Base-by-base conservation (phyloP, 2,113 vertebrate species). In the Struthio camelus region DNA sequence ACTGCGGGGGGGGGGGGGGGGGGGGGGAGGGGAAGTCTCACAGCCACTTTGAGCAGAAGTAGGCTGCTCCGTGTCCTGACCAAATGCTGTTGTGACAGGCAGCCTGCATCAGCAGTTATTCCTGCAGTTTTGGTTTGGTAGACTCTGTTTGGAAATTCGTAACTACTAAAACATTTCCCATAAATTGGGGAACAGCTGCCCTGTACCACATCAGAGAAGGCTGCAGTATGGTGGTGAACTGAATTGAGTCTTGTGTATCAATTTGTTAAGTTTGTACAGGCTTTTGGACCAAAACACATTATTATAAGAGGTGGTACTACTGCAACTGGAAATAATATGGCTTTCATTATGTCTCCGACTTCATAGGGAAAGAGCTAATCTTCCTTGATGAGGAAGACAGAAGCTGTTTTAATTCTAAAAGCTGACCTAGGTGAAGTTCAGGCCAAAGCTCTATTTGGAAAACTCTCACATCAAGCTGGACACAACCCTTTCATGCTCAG, bases 381-480 rank as follows among this genome's bases (percentile, higher is more conserved):
- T 87, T 88, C 87, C 94, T 77, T 96, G 90, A 94, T 84, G 93
- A 96, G 83, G 78, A 96, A 93, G 94, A 96, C 94, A 97, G 95
- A 96, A 92, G 89, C 85, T 84, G 90, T 92, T 95, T 92, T 32
- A 97, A 84, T 95, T 83, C 62, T 72, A 87, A 81, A 77, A 80
- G 90, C 48, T 97, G 97, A 97, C 97, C 94, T 66, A 86, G 95
- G 97, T 96, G 96, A 96, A 96, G 92, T 36, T 91, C 81, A 80
- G 94, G 86, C 67, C 3, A 0, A 66, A 81, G 93, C 91, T 92
- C 80, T 79, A 94, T 94, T 94, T 91, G 93, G 96, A 96, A 97
- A 93, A 87, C 89, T 96, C 97, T 98, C 97, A 83, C 97, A 97
- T 95, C 64, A 91, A 84, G 91, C 69, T 1, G 94, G 97, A 98